Conservation (phyloP, 2,797 vertebrate genomes). For the Prionace glauca region DNA sequence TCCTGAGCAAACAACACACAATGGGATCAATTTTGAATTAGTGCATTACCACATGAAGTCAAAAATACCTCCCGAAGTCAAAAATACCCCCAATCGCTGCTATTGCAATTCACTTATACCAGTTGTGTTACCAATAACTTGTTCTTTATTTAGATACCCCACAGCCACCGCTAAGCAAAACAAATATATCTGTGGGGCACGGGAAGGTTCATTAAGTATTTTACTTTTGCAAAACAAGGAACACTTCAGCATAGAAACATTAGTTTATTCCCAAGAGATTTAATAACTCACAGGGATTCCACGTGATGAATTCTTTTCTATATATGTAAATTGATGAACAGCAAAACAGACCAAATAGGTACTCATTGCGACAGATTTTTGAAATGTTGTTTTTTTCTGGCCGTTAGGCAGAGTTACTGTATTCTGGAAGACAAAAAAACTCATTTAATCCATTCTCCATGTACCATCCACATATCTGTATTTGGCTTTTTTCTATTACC, state of each 20-base stretch:
- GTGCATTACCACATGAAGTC: not conserved
- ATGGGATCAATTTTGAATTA: not conserved
- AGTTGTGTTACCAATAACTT: not conserved
- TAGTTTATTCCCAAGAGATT: not conserved
- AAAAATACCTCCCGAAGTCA: not conserved
- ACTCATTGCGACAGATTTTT: slow-evolving; percentile 85
- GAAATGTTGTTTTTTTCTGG: slow-evolving; percentile 66
- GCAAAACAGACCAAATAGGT: slow-evolving; percentile 96
- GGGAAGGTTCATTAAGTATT: too few relatives aligned
- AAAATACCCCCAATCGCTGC: not conserved
- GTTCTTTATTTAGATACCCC: not conserved
- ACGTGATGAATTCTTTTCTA: slow-evolving; percentile 52
- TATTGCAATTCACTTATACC: not conserved
- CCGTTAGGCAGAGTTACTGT: slow-evolving; percentile 39
- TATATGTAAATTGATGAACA: slow-evolving; percentile 67
- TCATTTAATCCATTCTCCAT: not conserved
- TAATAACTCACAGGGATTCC: slow-evolving; percentile 76
- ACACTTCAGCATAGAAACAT: not conserved
- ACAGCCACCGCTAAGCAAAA: not conserved
- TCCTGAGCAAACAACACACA: not conserved
- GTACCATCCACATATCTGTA: not conserved
- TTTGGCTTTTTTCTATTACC: not conserved
- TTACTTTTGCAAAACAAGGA: not conserved
- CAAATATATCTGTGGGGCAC: not conserved
- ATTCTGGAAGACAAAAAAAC: slow-evolving; percentile 47